Evolutionary conservation across 2,888 invertebrate species (phyloP).

Genomic region (Acanthococcus lagerstroemiae): DNA sequence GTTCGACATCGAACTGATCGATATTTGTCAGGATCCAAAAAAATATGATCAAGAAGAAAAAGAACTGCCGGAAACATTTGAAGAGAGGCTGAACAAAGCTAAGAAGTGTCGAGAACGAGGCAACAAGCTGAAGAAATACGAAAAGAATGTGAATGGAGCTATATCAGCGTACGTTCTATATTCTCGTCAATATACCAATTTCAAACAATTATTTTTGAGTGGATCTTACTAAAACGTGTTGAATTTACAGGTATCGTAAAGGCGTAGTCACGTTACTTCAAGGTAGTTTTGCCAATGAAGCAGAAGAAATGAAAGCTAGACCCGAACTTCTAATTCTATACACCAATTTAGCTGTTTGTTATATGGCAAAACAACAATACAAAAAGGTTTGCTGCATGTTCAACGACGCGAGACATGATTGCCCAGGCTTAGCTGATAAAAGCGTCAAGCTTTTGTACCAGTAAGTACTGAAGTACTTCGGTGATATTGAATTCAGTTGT

Average conservation of each 20-base stretch:
- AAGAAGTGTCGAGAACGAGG: conserved; percentile 1
- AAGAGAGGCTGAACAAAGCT: conserved; percentile 9
- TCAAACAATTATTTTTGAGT: too few species aligned
- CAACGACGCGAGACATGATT: too few species aligned
- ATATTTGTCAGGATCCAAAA: conserved; percentile 41
- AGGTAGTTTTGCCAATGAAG: conserved; percentile 46
- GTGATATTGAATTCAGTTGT: background rate
- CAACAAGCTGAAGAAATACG: conserved; percentile 6
- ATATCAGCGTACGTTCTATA: conserved; percentile 5
- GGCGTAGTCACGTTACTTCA: conserved; percentile 54
- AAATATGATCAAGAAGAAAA: conserved; percentile 44
- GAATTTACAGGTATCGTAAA: conserved; percentile 49
- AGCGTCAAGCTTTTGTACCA: background rate
- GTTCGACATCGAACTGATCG: conserved; percentile 61
- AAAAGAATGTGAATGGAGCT: conserved; percentile 14
- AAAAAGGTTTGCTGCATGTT: background rate
- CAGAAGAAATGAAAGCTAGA: background rate
- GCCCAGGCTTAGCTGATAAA: too few species aligned
- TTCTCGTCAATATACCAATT: too few species aligned
- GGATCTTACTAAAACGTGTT: too few species aligned
- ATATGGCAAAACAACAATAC: background rate
- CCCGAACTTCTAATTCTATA: background rate
- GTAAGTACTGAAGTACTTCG: background rate
- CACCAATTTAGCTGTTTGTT: background rate
- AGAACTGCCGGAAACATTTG: background rate